A percentile compares a stretch with the other conserved stretches of the same genome.
These are phyloP conservation scores for Chondrilla cf. caribensis DNA, from an alignment of 37 sponge, comb jelly and placozoan genomes.

Conservation along the genomic window DNA sequence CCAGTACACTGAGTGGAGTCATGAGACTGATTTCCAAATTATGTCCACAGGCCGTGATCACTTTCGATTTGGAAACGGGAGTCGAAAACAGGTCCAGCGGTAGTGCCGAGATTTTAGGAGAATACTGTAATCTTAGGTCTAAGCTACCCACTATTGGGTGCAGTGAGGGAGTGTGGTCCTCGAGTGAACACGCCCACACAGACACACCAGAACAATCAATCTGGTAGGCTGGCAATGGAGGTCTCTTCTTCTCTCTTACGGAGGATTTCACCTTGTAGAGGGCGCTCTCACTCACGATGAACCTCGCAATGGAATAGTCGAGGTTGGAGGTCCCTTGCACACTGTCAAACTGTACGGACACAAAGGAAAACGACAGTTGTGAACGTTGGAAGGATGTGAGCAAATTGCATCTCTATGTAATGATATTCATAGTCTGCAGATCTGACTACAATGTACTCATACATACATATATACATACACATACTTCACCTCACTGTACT, in stretches of 20 bases:
- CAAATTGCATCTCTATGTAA: too few relatives aligned
- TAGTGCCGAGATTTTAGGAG: conserved; percentile 32
- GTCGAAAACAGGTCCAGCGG: conserved; percentile 20
- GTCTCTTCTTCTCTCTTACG: conserved; percentile 41
- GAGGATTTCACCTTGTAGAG: conserved; percentile 26
- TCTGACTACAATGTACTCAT: background rate
- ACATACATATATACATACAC: background rate
- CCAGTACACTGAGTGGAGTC: conserved; percentile 29
- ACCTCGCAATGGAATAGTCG: conserved; percentile 40
- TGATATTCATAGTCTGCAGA: too few relatives aligned
- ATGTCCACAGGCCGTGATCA: conserved; percentile 38
- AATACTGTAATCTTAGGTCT: conserved; percentile 34
- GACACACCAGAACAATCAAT: conserved; percentile 27
- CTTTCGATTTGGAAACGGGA: background rate
- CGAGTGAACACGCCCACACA: conserved; percentile 32
- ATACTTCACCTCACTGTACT: background rate
- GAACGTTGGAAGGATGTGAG: too few relatives aligned
- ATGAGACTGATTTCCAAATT: conserved; percentile 43
- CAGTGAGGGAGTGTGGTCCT: background rate
- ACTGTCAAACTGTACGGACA: background rate
- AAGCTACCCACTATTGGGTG: conserved; percentile 16
- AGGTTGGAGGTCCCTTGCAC: conserved; percentile 40
- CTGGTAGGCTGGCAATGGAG: conserved; percentile 71
- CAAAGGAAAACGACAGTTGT: background rate
- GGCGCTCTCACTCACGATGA: conserved; percentile 31